Base-by-base conservation (phyloP, 2,113 vertebrate genomes). In the Lagopus muta region DNA sequence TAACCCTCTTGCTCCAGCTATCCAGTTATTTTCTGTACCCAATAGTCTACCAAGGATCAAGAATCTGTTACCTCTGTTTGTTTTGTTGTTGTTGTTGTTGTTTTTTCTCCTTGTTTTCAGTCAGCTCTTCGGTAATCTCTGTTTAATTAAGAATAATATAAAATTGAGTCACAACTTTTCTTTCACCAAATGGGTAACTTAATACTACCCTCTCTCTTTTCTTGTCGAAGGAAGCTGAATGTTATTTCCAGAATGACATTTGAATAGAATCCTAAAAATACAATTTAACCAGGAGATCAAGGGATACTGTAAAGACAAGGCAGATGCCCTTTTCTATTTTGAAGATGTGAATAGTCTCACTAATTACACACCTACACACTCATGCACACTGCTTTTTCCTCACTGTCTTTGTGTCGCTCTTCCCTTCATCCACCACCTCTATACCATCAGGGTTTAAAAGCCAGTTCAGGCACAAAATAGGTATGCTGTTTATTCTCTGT, bases 281-380 rank as follows among this genome's bases (percentile, higher is more conserved):
- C 75, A 84, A 66, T 82, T 64, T 94, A 96, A 97, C 96, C 97
- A 97, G 97, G 97, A 96, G 96, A 97, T 97, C 93, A 96, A 97
- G 93, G 90, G 92, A 55, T 48, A 88, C 91, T 87, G 94, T 89
- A 96, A 93, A 88, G 93, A 89, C 3, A 32, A 95, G 88, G 74
- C 58, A 96, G 69, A 27, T 91, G 76, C 32, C 36, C 87, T 84
- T 90, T 77, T 25, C 27, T 91, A 90, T 83, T 72, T 43, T 74
- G 70, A 94, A 81, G 40, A 42, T 78, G 77, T 62, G 85, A 95
- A 85, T 93, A 93, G 71, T 78, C 84, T 93, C 92, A 86, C 94
- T 97, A 85, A 94, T 96, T 94, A 77, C 91, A 84, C 83, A 93
- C 67, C 74, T 40, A 78, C 81, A 71, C 76, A 71, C n/a, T 60